Evolutionary conservation across 1,140 invertebrate species (phyloP).

Genomic region (Aphis gossypii): DNA sequence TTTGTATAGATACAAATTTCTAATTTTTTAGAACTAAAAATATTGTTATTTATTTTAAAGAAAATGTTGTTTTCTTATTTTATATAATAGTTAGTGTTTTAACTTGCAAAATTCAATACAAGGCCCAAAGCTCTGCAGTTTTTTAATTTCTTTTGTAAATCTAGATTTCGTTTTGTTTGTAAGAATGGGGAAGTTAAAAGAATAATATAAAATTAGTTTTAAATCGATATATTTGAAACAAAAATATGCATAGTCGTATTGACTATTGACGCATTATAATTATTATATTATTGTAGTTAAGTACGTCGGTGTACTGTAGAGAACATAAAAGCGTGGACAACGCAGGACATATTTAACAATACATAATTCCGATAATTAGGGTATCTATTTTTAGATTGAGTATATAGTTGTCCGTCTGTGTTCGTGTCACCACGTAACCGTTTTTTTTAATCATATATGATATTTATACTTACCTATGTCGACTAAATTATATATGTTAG

Average conservation of each 20-base stretch:
- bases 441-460: not conserved
- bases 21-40: not conserved
- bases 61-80: not conserved
- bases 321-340: not conserved
- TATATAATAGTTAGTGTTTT: not conserved
- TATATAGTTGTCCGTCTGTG: not conserved
- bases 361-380: slow-evolving; percentile 4
- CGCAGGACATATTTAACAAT: not conserved
- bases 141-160: no score
- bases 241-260: no score
- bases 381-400: not conserved
- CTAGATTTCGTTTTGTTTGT: no score
- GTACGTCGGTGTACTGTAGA: not conserved
- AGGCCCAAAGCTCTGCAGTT: no score
- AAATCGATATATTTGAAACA: no score
- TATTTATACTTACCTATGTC: not conserved
- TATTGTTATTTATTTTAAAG: not conserved
- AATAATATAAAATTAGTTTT: no score
- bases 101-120: not conserved
- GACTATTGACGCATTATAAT: no score
- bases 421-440: not conserved
- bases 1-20: not conserved
- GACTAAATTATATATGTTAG: not conserved
- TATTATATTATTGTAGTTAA: no score
- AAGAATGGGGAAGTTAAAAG: no score